These are phyloP conservation scores for Herminia tarsipennalis DNA, from an alignment of 2,888 invertebrate species.

Conservation along the genomic window DNA sequence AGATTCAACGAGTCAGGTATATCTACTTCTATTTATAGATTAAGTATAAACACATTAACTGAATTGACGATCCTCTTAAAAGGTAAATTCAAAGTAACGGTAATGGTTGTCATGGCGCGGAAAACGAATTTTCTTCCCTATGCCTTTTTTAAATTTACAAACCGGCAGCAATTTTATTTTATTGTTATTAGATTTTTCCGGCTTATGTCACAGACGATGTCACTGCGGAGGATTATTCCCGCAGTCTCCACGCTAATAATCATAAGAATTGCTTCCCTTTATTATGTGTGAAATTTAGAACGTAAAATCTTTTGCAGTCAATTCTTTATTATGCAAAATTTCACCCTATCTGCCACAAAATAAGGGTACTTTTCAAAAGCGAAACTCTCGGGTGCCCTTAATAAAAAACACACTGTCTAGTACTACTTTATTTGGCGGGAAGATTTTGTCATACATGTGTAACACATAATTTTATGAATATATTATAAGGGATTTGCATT, in stretches of 20 bases:
- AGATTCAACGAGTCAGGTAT: constrained; percentile 29
- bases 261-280: constrained; percentile 84
- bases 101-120: constrained; percentile 78
- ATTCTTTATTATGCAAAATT: constrained; percentile 46
- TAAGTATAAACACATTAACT: constrained; percentile 57
- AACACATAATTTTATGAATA: constrained; percentile 76
- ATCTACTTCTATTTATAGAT: constrained; percentile 34
- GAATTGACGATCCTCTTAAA: constrained; percentile 65
- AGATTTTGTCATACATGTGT: constrained; percentile 72
- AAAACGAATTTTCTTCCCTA: constrained; percentile 82
- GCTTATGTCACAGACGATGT: constrained; percentile 82
- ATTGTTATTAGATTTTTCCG: constrained; percentile 86
- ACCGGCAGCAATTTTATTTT: constrained; percentile 84
- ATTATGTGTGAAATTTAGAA: constrained; percentile 84
- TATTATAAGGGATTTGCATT: constrained; percentile 72
- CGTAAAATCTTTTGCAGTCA: constrained; percentile 65
- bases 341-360: constrained; percentile 45
- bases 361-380: constrained; percentile 57
- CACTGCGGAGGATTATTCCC: constrained; percentile 82
- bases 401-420: constrained; percentile 66
- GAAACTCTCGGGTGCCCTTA: constrained; percentile 49
- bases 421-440: constrained; percentile 65
- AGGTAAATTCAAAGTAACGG: constrained; percentile 81
- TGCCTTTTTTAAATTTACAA: constrained; percentile 83
- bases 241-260: constrained; percentile 83